These are phyloP conservation scores for Ornithoptera alexandrae DNA, from an alignment of 2,888 invertebrate species.

Conservation along the genomic window DNA sequence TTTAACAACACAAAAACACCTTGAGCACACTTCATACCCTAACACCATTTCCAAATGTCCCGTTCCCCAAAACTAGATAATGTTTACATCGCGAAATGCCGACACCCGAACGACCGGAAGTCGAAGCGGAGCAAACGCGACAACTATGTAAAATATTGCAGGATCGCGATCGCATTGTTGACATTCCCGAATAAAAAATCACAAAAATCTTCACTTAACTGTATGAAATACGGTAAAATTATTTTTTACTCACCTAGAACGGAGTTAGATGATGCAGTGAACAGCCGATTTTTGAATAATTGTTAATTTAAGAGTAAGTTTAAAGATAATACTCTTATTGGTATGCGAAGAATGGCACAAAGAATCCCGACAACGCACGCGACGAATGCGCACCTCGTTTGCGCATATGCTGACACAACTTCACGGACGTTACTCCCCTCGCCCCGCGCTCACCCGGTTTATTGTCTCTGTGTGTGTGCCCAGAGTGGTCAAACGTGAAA, in stretches of 20 bases:
- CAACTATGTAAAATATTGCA: slow-evolving; percentile 89
- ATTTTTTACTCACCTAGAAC: slow-evolving; percentile 86
- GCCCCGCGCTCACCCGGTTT: slow-evolving; percentile 74
- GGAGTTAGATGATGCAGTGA: slow-evolving; percentile 82
- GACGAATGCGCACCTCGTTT: slow-evolving; percentile 89
- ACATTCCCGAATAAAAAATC: slow-evolving; percentile 84
- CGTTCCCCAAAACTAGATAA: slow-evolving; percentile 74
- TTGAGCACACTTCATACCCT: slow-evolving; percentile 77
- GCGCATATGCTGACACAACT: slow-evolving; percentile 89
- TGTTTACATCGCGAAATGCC: slow-evolving; percentile 80
- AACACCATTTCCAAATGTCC: slow-evolving; percentile 68
- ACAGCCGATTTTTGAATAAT: slow-evolving; percentile 83
- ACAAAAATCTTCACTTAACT: slow-evolving; percentile 80
- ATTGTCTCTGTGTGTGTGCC: slow-evolving; percentile 59
- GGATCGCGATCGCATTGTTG: slow-evolving; percentile 87
- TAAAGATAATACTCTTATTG: slow-evolving; percentile 88
- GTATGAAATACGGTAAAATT: slow-evolving; percentile 81
- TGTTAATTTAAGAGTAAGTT: slow-evolving; percentile 84
- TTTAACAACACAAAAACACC: slow-evolving; percentile 78
- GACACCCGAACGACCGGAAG: slow-evolving; percentile 80
- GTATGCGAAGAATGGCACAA: slow-evolving; percentile 98
- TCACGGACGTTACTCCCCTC: slow-evolving; percentile 78
- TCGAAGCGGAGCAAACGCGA: slow-evolving; percentile 84
- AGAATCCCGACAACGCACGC: slow-evolving; percentile 97
- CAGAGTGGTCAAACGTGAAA: slow-evolving; percentile 80